Evolutionary conservation across 2,797 vertebrate species (phyloP).

Genomic region (Pyrocephalus nanus): DNA sequence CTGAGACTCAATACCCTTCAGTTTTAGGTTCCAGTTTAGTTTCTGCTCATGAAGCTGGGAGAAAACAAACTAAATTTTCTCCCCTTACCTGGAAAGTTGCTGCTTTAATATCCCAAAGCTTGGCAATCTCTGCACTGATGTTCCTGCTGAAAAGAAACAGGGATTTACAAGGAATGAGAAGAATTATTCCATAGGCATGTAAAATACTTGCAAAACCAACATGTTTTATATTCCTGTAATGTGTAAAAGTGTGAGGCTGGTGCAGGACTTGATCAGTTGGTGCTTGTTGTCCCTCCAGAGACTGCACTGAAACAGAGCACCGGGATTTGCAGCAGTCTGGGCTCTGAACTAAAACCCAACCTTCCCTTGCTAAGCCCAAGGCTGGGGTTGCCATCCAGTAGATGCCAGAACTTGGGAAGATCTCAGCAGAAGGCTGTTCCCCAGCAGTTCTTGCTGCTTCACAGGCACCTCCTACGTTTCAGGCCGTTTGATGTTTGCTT

Average conservation of each 20-base stretch:
- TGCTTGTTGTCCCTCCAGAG: not conserved
- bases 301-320: not conserved
- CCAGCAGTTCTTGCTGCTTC: not conserved
- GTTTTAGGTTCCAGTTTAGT: not conserved
- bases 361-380: not conserved
- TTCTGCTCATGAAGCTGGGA: not conserved
- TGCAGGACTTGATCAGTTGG: not conserved
- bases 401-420: not conserved
- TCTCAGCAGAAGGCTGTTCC: not conserved
- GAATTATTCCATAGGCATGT: not conserved
- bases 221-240: fast-evolving
- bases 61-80: not conserved
- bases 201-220: not conserved
- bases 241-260: not conserved
- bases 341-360: not conserved
- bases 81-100: not conserved
- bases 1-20: not conserved
- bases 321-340: not conserved
- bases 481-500: not conserved
- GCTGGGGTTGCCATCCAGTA: not conserved
- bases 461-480: not conserved
- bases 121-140: not conserved
- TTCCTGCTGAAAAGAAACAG: not conserved
- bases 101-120: not conserved
- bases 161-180: not conserved